Evolutionary conservation across 2,113 vertebrate species (phyloP).

Genomic region (Amia ocellicauda): DNA sequence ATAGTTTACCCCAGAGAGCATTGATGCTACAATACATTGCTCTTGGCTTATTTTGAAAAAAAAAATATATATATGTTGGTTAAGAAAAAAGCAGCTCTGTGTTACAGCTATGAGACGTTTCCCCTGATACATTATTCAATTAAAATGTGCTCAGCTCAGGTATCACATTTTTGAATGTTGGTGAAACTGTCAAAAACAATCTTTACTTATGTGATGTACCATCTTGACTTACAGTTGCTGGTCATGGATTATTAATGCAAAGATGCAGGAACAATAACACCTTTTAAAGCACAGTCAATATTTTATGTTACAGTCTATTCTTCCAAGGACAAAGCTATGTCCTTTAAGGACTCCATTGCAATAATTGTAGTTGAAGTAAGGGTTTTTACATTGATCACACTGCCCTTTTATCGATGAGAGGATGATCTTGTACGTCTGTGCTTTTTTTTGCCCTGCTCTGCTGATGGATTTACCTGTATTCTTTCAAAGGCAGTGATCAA

Average conservation of each 20-base stretch:
- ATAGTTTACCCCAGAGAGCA: neutral
- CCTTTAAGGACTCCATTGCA: neutral
- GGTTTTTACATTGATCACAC: constrained; percentile 33
- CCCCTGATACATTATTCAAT: constrained; percentile 18
- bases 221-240: constrained; percentile 23
- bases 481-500: constrained; percentile 45
- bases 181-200: constrained; percentile 8
- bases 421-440: constrained; percentile 41
- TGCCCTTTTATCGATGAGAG: constrained; percentile 45
- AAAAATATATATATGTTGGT: no score
- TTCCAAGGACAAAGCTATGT: constrained; percentile 16
- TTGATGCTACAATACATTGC: neutral
- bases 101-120: neutral
- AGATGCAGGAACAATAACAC: constrained; percentile 19
- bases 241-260: constrained; percentile 28
- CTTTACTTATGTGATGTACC: constrained; percentile 8
- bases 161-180: constrained; percentile 24
- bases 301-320: neutral
- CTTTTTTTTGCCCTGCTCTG: constrained; percentile 43
- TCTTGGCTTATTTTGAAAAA: constrained; percentile 12
- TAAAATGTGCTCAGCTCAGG: constrained; percentile 13
- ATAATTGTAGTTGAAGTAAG: constrained; percentile 22
- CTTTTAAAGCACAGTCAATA: constrained; percentile 22
- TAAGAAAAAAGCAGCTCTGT: neutral
- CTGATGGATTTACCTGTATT: constrained; percentile 51